phyloP scores from a whole-genome alignment of 1,140 invertebrate genomes.

The Pissodes strobi region DNA sequence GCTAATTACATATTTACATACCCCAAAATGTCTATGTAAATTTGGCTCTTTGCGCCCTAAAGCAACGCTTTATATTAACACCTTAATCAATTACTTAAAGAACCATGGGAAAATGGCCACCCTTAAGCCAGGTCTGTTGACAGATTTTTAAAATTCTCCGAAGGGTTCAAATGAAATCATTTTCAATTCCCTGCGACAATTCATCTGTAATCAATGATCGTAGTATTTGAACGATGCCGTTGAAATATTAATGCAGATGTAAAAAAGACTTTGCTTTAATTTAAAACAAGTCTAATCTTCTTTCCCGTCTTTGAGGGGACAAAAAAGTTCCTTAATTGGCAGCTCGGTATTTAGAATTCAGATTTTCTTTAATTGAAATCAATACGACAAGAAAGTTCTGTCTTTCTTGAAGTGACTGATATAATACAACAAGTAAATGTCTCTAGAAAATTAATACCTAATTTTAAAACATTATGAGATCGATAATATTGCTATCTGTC shows the following conservation, averaged over 20 bases:
- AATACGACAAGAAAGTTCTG: not conserved
- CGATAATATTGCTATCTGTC: too few species aligned
- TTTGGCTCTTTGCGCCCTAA: too few species aligned
- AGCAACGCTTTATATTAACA: too few species aligned
- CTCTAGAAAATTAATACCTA: too few species aligned
- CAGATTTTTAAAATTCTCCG: slow-evolving; percentile 7
- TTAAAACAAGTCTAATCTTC: slow-evolving; percentile 28
- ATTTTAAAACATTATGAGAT: too few species aligned
- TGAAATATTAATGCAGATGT: slow-evolving; percentile 41
- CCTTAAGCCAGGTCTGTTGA: too few species aligned
- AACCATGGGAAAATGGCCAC: too few species aligned
- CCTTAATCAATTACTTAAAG: too few species aligned
- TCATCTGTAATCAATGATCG: slow-evolving; percentile 50
- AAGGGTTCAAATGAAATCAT: slow-evolving; percentile 43
- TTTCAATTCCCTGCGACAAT: slow-evolving; percentile 44
- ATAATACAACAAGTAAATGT: too few species aligned
- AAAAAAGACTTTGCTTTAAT: slow-evolving; percentile 37
- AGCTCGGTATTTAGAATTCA: slow-evolving; percentile 20
- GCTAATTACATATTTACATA: too few species aligned
- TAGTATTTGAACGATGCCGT: slow-evolving; percentile 36
- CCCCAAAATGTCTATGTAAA: too few species aligned
- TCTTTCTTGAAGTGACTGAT: not conserved
- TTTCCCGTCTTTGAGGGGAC: slow-evolving; percentile 16
- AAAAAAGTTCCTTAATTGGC: slow-evolving; percentile 31
- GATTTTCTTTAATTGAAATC: slow-evolving; percentile 31